Evolutionary conservation across 1,140 invertebrate genomes (phyloP).

Genomic region (Drosophila bocki): DNA sequence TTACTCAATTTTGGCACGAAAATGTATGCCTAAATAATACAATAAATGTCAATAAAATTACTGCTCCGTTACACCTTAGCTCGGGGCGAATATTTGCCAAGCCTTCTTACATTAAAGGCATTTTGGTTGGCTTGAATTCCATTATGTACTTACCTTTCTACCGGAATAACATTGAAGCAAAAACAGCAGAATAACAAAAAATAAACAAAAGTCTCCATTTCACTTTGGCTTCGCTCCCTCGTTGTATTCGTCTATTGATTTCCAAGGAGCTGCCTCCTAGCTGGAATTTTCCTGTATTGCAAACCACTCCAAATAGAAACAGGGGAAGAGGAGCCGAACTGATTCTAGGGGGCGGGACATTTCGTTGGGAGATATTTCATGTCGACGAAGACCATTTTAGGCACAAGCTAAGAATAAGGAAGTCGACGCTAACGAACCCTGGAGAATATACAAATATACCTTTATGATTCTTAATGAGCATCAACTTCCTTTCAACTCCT

Average conservation of each 20-base stretch:
- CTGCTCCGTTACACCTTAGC: neutral
- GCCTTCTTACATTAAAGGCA: constrained; percentile 11
- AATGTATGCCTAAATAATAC: constrained; percentile 8
- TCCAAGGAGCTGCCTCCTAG: neutral
- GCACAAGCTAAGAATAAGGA: constrained; percentile 9
- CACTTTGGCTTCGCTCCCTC: constrained; percentile 1
- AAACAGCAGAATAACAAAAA: constrained; percentile 23
- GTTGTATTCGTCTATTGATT: constrained; percentile 11
- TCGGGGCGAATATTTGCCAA: constrained; percentile 3
- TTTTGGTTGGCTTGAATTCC: constrained; percentile 18
- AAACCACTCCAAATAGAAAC: constrained; percentile 5
- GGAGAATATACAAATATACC: neutral
- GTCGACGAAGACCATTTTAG: constrained; percentile 25
- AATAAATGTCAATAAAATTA: constrained; percentile 16
- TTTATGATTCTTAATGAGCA: neutral
- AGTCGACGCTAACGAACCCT: constrained; percentile 5
- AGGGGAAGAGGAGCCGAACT: neutral
- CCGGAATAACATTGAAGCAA: constrained; percentile 23
- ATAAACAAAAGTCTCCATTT: constrained; percentile 45
- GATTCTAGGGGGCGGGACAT: neutral
- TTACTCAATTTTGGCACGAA: neutral
- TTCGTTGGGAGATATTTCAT: constrained; percentile 13
- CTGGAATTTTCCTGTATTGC: neutral
- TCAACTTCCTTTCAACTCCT: neutral
- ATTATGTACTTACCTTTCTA: neutral